These are phyloP conservation scores for Rostratula benghalensis DNA, from an alignment of 2,113 vertebrate species.

Conservation along the genomic window DNA sequence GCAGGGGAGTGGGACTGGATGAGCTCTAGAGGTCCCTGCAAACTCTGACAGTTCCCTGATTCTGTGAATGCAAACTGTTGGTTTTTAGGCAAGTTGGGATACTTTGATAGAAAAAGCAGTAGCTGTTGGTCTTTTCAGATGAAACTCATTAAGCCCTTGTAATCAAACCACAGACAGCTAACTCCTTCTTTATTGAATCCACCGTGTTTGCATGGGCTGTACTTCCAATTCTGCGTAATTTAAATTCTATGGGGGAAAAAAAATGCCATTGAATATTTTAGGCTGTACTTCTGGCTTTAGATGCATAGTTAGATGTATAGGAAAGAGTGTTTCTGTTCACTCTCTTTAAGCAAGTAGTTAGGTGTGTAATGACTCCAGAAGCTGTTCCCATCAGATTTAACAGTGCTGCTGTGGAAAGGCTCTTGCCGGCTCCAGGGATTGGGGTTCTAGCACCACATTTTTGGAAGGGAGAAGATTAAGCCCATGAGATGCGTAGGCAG, in stretches of 20 bases:
- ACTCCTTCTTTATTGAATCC: background rate
- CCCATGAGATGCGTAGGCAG: background rate
- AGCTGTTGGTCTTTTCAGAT: background rate
- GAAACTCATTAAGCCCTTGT: background rate
- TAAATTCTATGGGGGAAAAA: fast-evolving
- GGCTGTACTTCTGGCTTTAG: background rate
- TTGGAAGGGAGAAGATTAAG: background rate
- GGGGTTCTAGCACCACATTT: background rate
- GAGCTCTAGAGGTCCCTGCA: no score
- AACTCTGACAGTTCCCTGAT: no score
- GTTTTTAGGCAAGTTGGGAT: background rate
- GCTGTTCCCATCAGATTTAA: background rate
- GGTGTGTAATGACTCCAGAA: background rate
- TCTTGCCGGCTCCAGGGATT: background rate
- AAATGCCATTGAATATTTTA: background rate
- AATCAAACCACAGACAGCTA: background rate
- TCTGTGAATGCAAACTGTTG: background rate
- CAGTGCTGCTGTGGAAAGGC: background rate
- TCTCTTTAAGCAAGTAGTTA: background rate
- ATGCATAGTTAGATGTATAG: background rate
- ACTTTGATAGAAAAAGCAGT: background rate
- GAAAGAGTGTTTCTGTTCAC: background rate
- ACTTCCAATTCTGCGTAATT: background rate
- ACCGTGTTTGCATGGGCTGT: background rate
- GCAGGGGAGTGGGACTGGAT: no score